Evolutionary conservation across 2,797 vertebrate species (phyloP).

Genomic region (Manis javanica): DNA sequence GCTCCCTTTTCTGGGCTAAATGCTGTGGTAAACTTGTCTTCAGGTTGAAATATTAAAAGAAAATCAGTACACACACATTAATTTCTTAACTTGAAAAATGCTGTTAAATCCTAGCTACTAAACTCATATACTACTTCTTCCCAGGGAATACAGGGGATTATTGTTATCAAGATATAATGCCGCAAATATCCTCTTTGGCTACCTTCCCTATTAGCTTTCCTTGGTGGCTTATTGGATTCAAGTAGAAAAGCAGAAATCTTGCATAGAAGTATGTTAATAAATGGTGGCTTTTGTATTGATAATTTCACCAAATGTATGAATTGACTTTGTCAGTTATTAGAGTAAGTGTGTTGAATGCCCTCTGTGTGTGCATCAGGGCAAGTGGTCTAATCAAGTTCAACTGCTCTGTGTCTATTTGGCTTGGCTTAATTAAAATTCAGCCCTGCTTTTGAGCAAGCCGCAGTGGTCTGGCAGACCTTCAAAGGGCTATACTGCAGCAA

Average conservation of each 20-base stretch:
- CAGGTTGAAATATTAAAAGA: constrained; percentile 41
- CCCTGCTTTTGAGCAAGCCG: constrained; percentile 84
- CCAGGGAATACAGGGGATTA: constrained; percentile 31
- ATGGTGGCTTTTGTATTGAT: constrained; percentile 55
- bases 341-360: constrained; percentile 81
- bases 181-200: neutral
- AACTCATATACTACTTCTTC: neutral
- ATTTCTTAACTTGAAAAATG: constrained; percentile 5
- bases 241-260: neutral
- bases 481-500: constrained; percentile 84
- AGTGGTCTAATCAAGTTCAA: constrained; percentile 85
- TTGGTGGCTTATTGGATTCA: constrained; percentile 38
- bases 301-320: constrained; percentile 77
- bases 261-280: constrained; percentile 55
- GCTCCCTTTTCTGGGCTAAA: constrained; percentile 25
- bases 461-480: constrained; percentile 89
- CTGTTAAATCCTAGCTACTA: constrained; percentile 37
- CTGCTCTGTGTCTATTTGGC: constrained; percentile 86
- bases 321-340: constrained; percentile 80
- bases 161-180: constrained; percentile 34
- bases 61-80: neutral
- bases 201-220: neutral
- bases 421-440: constrained; percentile 88
- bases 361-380: constrained; percentile 82
- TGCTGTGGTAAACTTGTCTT: constrained; percentile 13